These are phyloP conservation scores for Scomber colias DNA, from an alignment of 2,113 vertebrate species.

Conservation along the genomic window DNA sequence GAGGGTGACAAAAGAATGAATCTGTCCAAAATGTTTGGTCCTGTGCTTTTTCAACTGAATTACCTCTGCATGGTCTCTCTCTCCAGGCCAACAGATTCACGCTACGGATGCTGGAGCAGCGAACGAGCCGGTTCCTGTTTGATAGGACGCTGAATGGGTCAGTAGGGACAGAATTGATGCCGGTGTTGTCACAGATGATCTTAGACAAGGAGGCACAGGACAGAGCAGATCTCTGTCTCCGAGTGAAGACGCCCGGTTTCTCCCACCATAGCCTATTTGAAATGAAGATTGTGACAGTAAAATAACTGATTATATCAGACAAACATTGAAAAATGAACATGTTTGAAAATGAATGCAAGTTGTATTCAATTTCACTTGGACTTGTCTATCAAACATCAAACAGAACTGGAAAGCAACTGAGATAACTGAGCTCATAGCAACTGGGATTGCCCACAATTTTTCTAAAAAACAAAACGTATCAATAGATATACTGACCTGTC, in stretches of 20 bases:
- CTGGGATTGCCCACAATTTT: not conserved
- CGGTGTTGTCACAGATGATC: constrained; percentile 86
- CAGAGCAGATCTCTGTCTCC: constrained; percentile 64
- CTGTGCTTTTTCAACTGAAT: constrained; percentile 29
- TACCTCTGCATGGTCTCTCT: constrained; percentile 20
- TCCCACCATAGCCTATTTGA: constrained; percentile 81
- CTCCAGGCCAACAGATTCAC: constrained; percentile 78
- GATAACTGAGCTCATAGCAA: no score
- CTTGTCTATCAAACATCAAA: no score
- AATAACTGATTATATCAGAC: no score
- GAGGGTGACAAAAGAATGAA: not conserved
- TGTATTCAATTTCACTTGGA: no score
- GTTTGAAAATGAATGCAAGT: no score
- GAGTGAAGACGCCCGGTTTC: constrained; percentile 76
- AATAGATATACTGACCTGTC: constrained; percentile 77
- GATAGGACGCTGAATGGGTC: constrained; percentile 60
- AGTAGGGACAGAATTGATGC: constrained; percentile 57
- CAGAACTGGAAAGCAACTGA: not conserved
- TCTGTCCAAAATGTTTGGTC: not conserved
- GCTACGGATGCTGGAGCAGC: constrained; percentile 41
- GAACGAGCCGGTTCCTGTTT: not conserved
- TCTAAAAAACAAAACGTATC: no score
- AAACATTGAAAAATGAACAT: no score
- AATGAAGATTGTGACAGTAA: not conserved
- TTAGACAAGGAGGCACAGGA: constrained; percentile 50